These are phyloP conservation scores for Melopsittacus undulatus DNA, from an alignment of 2,797 vertebrate genomes.

Conservation along the genomic window DNA sequence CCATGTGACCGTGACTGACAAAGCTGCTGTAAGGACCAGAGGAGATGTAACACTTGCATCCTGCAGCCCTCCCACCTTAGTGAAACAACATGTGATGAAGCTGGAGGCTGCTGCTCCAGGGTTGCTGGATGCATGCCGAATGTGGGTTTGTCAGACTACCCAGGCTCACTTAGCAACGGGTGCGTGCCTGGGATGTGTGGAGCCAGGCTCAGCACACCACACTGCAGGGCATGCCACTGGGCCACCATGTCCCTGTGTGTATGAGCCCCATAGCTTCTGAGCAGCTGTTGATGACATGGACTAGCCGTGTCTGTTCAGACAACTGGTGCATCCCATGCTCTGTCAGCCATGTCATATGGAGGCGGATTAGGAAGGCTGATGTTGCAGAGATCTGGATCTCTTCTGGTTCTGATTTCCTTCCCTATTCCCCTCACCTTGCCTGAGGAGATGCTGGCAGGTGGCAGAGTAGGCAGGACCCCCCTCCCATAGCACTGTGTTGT, in stretches of 20 bases:
- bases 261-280: not conserved
- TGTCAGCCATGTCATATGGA: fast-evolving
- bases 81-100: not conserved
- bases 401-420: not conserved
- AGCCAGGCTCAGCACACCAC: not conserved
- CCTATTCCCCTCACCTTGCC: not conserved
- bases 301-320: fast-evolving
- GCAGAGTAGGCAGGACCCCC: not conserved
- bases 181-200: not conserved
- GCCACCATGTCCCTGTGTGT: not conserved
- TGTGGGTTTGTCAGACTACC: not conserved
- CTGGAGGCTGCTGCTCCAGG: not conserved
- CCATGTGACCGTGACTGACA: not conserved
- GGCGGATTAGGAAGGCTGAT: not conserved
- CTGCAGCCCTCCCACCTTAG: not conserved
- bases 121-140: not conserved
- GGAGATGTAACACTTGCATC: not conserved
- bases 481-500: not conserved
- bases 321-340: fast-evolving
- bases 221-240: not conserved
- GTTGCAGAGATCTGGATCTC: not conserved
- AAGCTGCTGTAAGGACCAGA: not conserved
- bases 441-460: not conserved
- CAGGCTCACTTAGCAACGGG: not conserved
- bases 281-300: not conserved